Percentiles rank a stretch among this genome's conserved stretches.
Evolutionary conservation across 2,113 vertebrate species (phyloP).

Genomic region (Otis tarda): DNA sequence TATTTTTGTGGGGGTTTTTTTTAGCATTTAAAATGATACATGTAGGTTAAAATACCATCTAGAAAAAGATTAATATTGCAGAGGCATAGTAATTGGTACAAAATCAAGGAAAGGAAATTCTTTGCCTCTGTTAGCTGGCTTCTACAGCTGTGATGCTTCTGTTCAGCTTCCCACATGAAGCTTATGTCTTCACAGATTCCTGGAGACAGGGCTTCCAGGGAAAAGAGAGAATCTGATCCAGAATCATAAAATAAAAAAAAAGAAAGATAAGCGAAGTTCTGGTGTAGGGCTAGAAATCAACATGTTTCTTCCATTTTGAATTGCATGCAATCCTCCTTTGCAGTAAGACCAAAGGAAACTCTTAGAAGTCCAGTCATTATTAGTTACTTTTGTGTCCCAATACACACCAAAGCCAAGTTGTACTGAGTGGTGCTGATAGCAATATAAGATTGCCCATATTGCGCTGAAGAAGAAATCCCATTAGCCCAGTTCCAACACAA

Average conservation of each 20-base stretch:
- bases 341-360: background rate
- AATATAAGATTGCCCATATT: background rate
- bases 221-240: background rate
- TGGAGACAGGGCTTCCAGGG: background rate
- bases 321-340: background rate
- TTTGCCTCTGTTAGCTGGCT: background rate
- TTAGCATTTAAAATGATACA: background rate
- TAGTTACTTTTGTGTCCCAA: background rate
- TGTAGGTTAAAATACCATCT: background rate
- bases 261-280: background rate
- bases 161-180: background rate
- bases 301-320: background rate
- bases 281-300: background rate
- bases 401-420: background rate
- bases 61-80: background rate
- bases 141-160: background rate
- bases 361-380: background rate
- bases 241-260: background rate
- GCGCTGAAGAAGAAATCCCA: background rate
- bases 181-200: background rate
- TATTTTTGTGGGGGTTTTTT: rapidly evolving
- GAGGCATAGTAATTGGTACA: background rate
- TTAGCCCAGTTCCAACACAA: background rate
- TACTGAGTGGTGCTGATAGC: background rate
- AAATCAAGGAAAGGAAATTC: background rate